Base-by-base conservation (phyloP, 2,113 vertebrate genomes). In the Cnemophilus loriae region DNA sequence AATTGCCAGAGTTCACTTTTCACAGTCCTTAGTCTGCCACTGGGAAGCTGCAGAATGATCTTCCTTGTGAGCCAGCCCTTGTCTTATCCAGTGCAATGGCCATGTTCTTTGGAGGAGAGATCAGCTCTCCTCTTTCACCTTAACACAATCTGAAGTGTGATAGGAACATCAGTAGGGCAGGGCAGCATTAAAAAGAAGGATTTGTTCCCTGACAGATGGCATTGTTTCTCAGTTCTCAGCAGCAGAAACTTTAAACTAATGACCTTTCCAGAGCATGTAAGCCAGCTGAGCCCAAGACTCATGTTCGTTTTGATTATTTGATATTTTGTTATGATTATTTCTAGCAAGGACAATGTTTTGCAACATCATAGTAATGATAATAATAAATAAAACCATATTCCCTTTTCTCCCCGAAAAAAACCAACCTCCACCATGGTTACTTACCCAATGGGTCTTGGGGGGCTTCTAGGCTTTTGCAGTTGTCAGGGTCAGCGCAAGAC, bases 231-330 rank as follows among this genome's bases (percentile, higher is more conserved):
- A 42, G 57, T 83, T 97, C 70, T 26, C 70, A 83, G 50, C 63
- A 89, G 65, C 30, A 91, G 77, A 87, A 87, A 68, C 61, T 82
- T 87, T 87, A 86, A 96, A 84, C 57, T 80, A 75, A 89, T 75
- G 63, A 65, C 70, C 59, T 91, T 90, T 92, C 71, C 63, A 90
- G 88, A 80, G 47, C 16, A 20, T 2, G 8, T 27, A 95, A 89
- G 15, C 16, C 50, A 94, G n/a, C 35, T 65, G 76, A 87, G 20
- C 35, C 61, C 21, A 61, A n/a, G 39, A 77, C 39, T 70, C 46
- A 30, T 2, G 6, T 80, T 85, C 35, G 1, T 47, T 84, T 55
- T 42, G 46, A 83, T 57, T 14, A 69, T 80, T 68, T 74, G 47
- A 24, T 90, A 65, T 33, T 49, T 37, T 56, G 16, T 83, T 92